These are phyloP conservation scores for Procavia capensis DNA, from an alignment of 2,113 vertebrate genomes.

Conservation along the genomic window DNA sequence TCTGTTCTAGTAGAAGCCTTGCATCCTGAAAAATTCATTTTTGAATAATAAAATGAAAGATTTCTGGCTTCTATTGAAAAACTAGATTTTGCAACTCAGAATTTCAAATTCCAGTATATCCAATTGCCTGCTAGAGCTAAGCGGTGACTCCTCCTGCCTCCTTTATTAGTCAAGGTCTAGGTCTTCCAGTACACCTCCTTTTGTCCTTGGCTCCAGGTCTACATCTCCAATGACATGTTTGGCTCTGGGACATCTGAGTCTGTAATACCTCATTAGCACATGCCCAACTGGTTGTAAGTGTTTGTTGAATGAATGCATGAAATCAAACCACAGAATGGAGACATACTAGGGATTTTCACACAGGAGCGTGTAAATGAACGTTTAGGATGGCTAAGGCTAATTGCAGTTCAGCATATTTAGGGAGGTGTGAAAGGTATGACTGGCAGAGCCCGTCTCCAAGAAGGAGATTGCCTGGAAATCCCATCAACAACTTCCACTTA, in stretches of 20 bases:
- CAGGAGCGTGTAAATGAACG: neutral
- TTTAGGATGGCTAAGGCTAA: neutral
- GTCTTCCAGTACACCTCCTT: neutral
- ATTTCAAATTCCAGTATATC: neutral
- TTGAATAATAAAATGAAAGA: conserved; percentile 26
- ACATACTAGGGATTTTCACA: neutral
- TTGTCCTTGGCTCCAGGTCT: neutral
- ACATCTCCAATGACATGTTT: neutral
- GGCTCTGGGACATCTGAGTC: neutral
- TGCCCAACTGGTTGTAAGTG: neutral
- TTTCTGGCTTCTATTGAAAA: conserved; percentile 25
- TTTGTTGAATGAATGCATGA: neutral
- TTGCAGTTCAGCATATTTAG: neutral
- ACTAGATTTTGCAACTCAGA: neutral
- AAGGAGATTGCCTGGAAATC: neutral
- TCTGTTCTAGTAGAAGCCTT: neutral
- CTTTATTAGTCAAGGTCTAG: neutral
- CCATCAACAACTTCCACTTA: neutral
- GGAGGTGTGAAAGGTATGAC: no score
- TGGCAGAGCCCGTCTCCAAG: neutral
- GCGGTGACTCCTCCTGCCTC: neutral
- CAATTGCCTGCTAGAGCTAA: neutral
- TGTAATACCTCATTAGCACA: neutral
- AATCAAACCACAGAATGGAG: neutral
- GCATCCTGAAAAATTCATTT: conserved; percentile 16